A percentile compares a stretch with the other conserved stretches of the same genome.
These are phyloP conservation scores for Mungos mungo DNA, from an alignment of 2,113 vertebrate species.

Conservation along the genomic window DNA sequence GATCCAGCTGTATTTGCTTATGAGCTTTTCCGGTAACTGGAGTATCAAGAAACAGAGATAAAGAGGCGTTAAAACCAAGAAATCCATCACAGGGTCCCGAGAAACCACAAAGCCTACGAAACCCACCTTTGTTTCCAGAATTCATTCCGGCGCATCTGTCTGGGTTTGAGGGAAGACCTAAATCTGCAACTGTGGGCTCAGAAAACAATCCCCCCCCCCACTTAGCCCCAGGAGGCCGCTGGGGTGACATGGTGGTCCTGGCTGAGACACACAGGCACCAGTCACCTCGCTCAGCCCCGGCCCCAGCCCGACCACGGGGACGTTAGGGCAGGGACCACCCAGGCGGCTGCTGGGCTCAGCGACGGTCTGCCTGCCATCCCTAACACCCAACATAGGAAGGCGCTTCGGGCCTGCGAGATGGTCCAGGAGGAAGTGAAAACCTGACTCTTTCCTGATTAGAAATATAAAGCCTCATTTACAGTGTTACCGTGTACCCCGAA, in stretches of 20 bases:
- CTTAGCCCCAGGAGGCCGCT: neutral
- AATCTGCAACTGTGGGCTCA: neutral
- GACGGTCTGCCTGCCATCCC: neutral
- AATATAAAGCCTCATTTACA: constrained; percentile 9
- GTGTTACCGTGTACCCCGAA: neutral
- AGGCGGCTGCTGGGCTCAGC: neutral
- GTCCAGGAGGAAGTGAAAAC: neutral
- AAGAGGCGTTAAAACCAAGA: neutral
- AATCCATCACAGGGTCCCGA: neutral
- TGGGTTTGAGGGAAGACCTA: neutral
- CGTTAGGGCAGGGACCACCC: neutral
- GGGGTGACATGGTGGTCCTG: neutral
- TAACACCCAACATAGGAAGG: neutral
- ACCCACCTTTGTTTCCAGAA: neutral
- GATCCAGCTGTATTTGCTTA: constrained; percentile 89
- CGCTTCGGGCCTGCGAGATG: neutral
- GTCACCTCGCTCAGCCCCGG: too few relatives aligned
- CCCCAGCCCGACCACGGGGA: neutral
- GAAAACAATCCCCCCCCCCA: neutral
- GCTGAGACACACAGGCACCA: neutral
- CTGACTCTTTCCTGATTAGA: neutral
- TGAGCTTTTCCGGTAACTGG: constrained; percentile 90
- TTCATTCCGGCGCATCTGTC: neutral
- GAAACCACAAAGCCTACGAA: neutral
- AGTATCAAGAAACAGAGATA: constrained; percentile 70